Evolutionary conservation across 2,888 invertebrate genomes (phyloP).

Genomic region (Mechanitis mazaeus): DNA sequence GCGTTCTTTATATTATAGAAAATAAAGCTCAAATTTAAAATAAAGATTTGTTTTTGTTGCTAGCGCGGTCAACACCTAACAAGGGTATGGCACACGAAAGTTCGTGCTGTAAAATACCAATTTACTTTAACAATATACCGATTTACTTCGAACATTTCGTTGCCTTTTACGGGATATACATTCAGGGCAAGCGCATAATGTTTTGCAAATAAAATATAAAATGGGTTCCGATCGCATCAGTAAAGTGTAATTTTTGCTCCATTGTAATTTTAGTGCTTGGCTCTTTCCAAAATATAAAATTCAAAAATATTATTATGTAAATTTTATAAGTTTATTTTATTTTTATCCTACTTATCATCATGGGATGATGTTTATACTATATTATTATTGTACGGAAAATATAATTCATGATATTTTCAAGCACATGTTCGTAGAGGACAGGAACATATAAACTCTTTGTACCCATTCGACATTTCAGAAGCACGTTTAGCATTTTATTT

Average conservation of each 20-base stretch:
- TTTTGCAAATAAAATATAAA: slow-evolving; percentile 50
- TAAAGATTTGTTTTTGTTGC: slow-evolving; percentile 12
- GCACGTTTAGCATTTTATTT: too few species aligned
- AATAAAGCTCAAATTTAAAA: slow-evolving; percentile 22
- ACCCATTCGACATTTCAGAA: too few species aligned
- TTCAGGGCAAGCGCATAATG: slow-evolving; percentile 61
- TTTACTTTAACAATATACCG: slow-evolving; percentile 71
- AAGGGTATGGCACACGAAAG: slow-evolving; percentile 58
- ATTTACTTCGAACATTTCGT: slow-evolving; percentile 62
- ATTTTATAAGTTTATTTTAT: too few species aligned
- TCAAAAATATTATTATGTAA: not conserved
- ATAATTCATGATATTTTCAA: too few species aligned
- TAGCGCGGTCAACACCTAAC: slow-evolving; percentile 40
- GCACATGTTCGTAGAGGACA: too few species aligned
- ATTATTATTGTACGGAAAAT: too few species aligned
- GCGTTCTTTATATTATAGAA: slow-evolving; percentile 12
- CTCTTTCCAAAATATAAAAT: slow-evolving; percentile 37
- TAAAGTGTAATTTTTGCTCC: slow-evolving; percentile 43
- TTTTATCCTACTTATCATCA: too few species aligned
- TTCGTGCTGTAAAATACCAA: slow-evolving; percentile 70
- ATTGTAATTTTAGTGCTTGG: slow-evolving; percentile 48
- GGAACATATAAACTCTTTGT: too few species aligned
- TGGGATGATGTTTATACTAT: too few species aligned
- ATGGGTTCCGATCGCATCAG: slow-evolving; percentile 34
- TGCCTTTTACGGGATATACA: slow-evolving; percentile 62